phyloP scores from a whole-genome alignment of 2,797 vertebrate species.

The Tapirus indicus region DNA sequence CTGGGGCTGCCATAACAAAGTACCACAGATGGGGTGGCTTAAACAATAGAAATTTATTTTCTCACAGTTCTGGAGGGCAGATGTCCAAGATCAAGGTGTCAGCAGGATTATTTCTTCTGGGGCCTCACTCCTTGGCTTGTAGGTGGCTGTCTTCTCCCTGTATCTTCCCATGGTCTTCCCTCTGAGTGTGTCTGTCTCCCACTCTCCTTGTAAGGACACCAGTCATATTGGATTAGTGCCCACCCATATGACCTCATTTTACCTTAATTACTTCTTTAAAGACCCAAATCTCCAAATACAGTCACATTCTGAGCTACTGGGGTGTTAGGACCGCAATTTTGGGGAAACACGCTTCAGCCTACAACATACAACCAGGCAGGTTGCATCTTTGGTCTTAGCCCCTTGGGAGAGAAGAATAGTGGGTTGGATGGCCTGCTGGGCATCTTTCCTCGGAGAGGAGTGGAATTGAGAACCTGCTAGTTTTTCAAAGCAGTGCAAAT shows the following conservation, averaged over 20 bases:
- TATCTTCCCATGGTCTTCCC: not conserved
- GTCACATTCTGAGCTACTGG: not conserved
- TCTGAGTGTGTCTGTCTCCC: not conserved
- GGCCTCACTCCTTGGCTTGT: not conserved
- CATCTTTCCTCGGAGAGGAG: not conserved
- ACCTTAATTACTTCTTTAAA: not conserved
- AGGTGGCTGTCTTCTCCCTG: not conserved
- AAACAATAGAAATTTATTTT: not conserved
- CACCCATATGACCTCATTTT: not conserved
- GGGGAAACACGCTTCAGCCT: not conserved
- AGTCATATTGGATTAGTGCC: not conserved
- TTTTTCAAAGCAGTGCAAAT: not conserved
- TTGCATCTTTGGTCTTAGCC: not conserved
- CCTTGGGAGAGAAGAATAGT: not conserved
- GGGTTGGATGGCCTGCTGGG: not conserved
- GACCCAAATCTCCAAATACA: not conserved
- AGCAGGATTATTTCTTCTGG: not conserved
- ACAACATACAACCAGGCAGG: no score
- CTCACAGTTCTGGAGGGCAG: not conserved
- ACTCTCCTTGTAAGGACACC: not conserved
- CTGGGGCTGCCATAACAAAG: not conserved
- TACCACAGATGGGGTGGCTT: not conserved
- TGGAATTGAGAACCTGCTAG: not conserved
- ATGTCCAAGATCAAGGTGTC: not conserved
- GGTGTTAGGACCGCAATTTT: not conserved